Evolutionary conservation across 64 coral and sea anemone species (phyloP).

Genomic region (Montipora efflorescens): DNA sequence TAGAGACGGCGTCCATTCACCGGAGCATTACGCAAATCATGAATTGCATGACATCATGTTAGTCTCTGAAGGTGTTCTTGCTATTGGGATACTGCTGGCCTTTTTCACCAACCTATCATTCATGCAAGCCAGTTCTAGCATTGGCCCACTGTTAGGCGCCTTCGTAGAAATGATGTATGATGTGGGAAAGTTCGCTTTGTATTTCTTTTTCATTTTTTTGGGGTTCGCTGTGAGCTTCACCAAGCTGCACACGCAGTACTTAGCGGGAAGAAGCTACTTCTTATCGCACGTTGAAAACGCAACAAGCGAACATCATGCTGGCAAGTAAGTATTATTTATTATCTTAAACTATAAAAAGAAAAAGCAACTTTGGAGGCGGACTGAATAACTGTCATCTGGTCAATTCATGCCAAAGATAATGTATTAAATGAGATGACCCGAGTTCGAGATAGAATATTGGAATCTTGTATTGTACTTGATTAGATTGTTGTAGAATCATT

Average conservation of each 20-base stretch:
- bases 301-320: no score
- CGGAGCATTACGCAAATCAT: not conserved
- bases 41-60: not conserved
- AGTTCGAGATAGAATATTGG: no score
- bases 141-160: constrained; percentile 11
- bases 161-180: constrained; percentile 8
- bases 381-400: not conserved
- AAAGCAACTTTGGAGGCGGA: no score
- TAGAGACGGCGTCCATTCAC: not conserved
- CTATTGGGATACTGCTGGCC: not conserved
- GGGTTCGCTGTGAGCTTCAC: constrained; percentile 30
- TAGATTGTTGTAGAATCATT: no score
- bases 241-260: not conserved
- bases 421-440: no score
- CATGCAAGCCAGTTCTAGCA: constrained; percentile 12
- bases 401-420: no score
- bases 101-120: constrained; percentile 7
- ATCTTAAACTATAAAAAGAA: no score
- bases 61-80: not conserved
- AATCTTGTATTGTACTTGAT: no score
- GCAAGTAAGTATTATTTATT: no score
- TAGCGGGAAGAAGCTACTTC: not conserved
- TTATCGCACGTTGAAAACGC: no score
- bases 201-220: constrained; percentile 35
- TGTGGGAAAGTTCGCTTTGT: constrained; percentile 24